These are phyloP conservation scores for Parnassius mnemosyne DNA, from an alignment of 2,888 invertebrate species.

Conservation along the genomic window DNA sequence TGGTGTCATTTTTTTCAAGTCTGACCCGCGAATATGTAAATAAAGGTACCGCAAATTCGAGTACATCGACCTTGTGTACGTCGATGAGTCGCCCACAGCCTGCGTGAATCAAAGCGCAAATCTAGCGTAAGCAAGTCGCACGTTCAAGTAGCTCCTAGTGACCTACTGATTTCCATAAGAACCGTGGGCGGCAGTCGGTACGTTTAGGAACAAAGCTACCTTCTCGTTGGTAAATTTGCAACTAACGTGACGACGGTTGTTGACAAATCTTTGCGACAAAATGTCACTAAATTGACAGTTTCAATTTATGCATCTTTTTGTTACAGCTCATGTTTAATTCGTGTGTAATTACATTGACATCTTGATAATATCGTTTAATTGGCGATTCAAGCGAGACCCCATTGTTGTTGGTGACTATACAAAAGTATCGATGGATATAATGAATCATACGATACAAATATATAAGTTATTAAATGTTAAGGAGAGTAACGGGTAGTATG, in stretches of 20 bases:
- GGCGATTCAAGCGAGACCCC: constrained; percentile 17
- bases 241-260: constrained; percentile 43
- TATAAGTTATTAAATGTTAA: too few species aligned
- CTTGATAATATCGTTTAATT: constrained; percentile 10
- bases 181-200: constrained; percentile 52
- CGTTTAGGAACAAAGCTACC: constrained; percentile 22
- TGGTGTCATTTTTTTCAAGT: constrained; percentile 73
- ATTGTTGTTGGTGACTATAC: constrained; percentile 18
- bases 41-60: constrained; percentile 74
- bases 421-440: too few species aligned
- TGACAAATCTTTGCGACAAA: constrained; percentile 32
- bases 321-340: constrained; percentile 12
- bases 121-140: constrained; percentile 53
- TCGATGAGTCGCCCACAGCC: constrained; percentile 57
- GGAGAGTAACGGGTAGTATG: too few species aligned
- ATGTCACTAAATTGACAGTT: constrained; percentile 23
- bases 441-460: too few species aligned
- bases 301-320: constrained; percentile 7
- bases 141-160: constrained; percentile 64
- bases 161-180: constrained; percentile 76
- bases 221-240: constrained; percentile 33
- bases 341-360: constrained; percentile 14
- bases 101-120: constrained; percentile 62
- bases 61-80: constrained; percentile 72
- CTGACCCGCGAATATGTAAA: constrained; percentile 70